Evolutionary conservation across 2,888 invertebrate genomes (phyloP).

Genomic region (Fragum sueziense): DNA sequence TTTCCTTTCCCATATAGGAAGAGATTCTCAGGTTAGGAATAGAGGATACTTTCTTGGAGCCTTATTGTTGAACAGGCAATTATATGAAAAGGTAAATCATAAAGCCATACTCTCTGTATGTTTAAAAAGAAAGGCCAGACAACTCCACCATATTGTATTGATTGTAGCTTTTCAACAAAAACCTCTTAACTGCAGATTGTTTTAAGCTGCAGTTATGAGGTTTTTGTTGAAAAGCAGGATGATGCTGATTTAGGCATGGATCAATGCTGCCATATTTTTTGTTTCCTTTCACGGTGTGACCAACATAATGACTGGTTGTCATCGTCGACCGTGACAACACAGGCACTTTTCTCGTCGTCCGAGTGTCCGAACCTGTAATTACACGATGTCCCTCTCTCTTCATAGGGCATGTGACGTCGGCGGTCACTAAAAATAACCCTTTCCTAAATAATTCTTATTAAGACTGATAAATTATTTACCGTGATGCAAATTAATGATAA

Average conservation of each 20-base stretch:
- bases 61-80: neutral
- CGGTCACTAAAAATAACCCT: too few species aligned
- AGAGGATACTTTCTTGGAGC: too few species aligned
- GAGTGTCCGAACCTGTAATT: constrained; percentile 16
- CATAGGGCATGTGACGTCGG: constrained; percentile 17
- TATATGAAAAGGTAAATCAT: neutral
- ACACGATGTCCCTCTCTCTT: constrained; percentile 25
- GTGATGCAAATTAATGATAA: too few species aligned
- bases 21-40: too few species aligned
- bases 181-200: too few species aligned
- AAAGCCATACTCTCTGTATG: neutral
- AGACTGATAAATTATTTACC: too few species aligned
- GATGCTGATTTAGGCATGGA: constrained; percentile 19
- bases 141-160: constrained; percentile 36
- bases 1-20: constrained; percentile 20
- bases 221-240: too few species aligned
- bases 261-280: constrained; percentile 29
- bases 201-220: too few species aligned
- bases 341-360: constrained; percentile 45
- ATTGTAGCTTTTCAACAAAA: too few species aligned
- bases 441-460: too few species aligned
- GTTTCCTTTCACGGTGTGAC: constrained; percentile 26
- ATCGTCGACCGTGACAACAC: constrained; percentile 28
- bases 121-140: neutral
- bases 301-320: constrained; percentile 38